Base-by-base conservation (phyloP, 2,888 invertebrate species). In the Thymelicus lineola region DNA sequence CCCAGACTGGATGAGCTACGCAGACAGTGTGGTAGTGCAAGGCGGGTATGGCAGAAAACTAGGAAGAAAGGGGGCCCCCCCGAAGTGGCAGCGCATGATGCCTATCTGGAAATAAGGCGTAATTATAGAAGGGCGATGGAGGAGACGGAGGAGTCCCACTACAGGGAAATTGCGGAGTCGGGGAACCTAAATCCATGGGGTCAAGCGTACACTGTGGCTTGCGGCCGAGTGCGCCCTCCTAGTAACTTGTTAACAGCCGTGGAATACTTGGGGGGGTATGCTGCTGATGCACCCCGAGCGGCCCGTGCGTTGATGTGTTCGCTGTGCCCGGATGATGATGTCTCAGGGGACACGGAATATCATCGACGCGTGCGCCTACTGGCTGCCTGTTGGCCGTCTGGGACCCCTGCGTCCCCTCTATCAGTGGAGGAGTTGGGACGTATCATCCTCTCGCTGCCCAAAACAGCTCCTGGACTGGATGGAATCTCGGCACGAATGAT, bases 391-490 rank as follows among this genome's bases (percentile, higher is more conserved):
- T n/a, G n/a, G n/a, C n/a, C n/a, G n/a, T n/a, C n/a, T n/a, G n/a
- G n/a, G n/a, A n/a, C n/a, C n/a, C n/a, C n/a, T n/a, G n/a, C n/a
- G n/a, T n/a, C n/a, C n/a, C n/a, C n/a, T n/a, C n/a, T n/a, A n/a
- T n/a, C n/a, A n/a, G n/a, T n/a, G n/a, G n/a, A 53, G 14, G 65
- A n/a, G 0, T 3, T 80, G 14, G 70, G 14, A 0, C 20, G 7
- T 0, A 77, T 80, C 48, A 62, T 82, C 1, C 69, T 12, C 66
- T n/a, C 17, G 0, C 62, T 82, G 0, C 79, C 79, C 0, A 78
- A 79, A 72, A 82, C 77, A 6, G 75, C 80, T 0, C 79, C 79
- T 15, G 83, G 83, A 0, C 59, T 76, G 6, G 80, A 83, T 10
- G 80, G 82, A 0, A 59, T 82, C 0, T 75, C 75, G 0, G 74